Evolutionary conservation across 2,797 vertebrate genomes (phyloP), one percentile per base, ranked within the genome.

Genomic region (Sebastes nivosus): DNA sequence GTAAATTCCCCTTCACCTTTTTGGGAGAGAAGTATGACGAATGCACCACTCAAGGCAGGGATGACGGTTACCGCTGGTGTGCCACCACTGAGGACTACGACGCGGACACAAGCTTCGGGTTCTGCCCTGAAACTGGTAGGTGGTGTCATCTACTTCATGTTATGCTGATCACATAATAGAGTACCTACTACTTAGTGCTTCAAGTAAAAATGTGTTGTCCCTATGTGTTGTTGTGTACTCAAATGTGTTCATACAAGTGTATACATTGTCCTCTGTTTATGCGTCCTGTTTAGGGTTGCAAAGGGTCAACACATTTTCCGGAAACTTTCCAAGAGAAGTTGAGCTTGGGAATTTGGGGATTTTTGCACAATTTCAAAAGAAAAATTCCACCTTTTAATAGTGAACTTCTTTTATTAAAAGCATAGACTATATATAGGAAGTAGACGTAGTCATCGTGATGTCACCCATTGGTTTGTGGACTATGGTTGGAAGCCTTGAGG

Each of bases 31-130:
- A 94, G 72, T 99, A 97, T 4, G 93, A 98, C 22, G 86, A 95
- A 80, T 99, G 99, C 83, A 99, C 99, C 74, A 99, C 98, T 0
- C 85, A 95, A 81, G 99, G 99, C 77, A 96, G 99, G 59, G 96
- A 96, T 1, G 99, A 99, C 1, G 98, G 98, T 11, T 99, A 99
- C 87, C 96, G 98, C 71, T 99, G 99, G 99, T 99, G 99, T 57
- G 95, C 97, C 67, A 99, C 98, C 72, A 99, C 98, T 0, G 98
- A 98, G 46, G 95, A 99, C 93, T 99, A 99, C 0, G 99, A 99
- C 24, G 88, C 91, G 0, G 99, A 99, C 86, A 99, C 95, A 90
- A 95, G 93, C 73, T 99, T 97, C 0, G 99, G 98, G 67, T 99
- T 99, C 95, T 99, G 99, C 80, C 99, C 99, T 0, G 98, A 99